Base-by-base conservation (phyloP, 2,888 invertebrate species). In the Thysanoteuthis rhombus region DNA sequence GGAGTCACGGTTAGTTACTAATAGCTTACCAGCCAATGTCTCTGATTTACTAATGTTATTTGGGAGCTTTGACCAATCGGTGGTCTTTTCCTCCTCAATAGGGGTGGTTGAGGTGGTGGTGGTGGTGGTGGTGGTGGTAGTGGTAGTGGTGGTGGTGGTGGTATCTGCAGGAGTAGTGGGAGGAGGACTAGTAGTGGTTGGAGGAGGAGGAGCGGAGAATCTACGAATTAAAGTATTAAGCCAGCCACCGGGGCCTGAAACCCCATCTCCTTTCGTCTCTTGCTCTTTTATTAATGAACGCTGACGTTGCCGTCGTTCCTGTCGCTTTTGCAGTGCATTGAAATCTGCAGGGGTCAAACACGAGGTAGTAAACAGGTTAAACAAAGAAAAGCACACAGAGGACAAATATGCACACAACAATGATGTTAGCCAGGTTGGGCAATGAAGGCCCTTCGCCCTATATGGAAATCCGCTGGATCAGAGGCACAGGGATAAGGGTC, bases 281-380 rank as follows among this genome's bases (percentile, higher is more conserved):
- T 96, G 96, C 93, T 96, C 96, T 95, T 96, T 95, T 94, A 96
- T 95, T 93, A 95, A 95, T 75, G 95, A 95, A 28, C 95, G 94
- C 94, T 96, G 96, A 40, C 96, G 95, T 42, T 95, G 94, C 39
- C 96, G 95, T 89, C 96, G 94, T 38, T 95, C 95, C 89, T 93
- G 58, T n/a, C 94, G 94, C 94, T 94, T 94, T 94, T 93, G 90
- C 94, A 94, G 94, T 93, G 94, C 94, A 90, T 52, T 90, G 32
- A 92, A 5, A 92, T 92, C 92, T 92, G 92, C 42, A 92, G 40
- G 75, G 75, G 45, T 92, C 92, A 92, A 92, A 92, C 42, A 92
- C 19, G 40, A 92, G 40, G 92, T 92, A 42, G 92, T 45, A 92
- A 92, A 92, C 42, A 45, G 92, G n/a, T 45, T 40, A 91, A 28